Evolutionary conservation across 35 echinoderm and acorn worm species (phyloP), one percentile per base, ranked within the genome.

Genomic region (Ophioderma brevispina): DNA sequence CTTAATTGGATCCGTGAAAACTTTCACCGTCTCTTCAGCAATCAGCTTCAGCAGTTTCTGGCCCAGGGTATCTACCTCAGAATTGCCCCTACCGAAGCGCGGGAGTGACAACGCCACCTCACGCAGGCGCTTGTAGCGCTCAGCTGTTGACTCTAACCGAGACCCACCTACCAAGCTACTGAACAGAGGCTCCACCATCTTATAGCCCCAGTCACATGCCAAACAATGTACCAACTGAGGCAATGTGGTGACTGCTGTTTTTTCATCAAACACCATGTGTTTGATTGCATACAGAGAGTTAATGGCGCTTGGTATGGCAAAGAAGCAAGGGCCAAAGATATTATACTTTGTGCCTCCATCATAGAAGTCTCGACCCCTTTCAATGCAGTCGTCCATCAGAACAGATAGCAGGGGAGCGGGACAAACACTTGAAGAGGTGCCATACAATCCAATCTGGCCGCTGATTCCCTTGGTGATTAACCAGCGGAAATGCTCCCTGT

Each of bases 281-380:
- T 70, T 70, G 28, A 70, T 70, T 15, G 59, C 59, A 70, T 70
- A 70, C 59, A 70, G 59, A 30, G 59, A 70, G 59, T 70, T 70
- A 30, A 70, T 70, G 59, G 59, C 59, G 23, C 59, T 70, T 70
- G 59, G 59, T 70, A 70, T 70, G 28, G 59, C 59, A 70, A 70
- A 70, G 59, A 70, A 70, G 59, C 59, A 70, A 70, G 59, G 59
- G 59, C 59, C 59, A 30, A 70, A 70, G 59, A 70, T 70, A 70
- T 70, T 70, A 70, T 70, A 70, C 59, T 70, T 70, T 70, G 59
- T 70, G 28, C 59, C 59, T 70, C 59, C 59, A 70, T 70, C 59
- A 30, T 70, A 70, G 59, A 70, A 70, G 59, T 70, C 59, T 70
- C 59, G 59, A 70, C 59, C 59, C 59, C 59, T 70, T 70, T 70